Conservation (phyloP, 1,140 invertebrate species). For the Drosophila ogumai region DNA sequence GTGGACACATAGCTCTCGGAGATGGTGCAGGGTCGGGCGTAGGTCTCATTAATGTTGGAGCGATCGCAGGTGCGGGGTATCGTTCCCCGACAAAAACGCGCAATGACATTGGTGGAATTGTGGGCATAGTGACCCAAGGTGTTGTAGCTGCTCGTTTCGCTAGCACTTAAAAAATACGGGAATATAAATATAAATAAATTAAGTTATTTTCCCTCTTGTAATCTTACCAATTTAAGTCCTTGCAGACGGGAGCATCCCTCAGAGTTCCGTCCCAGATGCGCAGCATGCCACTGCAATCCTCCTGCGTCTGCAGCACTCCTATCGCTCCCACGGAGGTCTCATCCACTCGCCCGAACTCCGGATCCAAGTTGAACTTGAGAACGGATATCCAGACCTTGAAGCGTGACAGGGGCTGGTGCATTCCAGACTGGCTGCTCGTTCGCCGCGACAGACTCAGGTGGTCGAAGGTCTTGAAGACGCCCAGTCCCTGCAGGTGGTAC, state of each 20-base stretch:
- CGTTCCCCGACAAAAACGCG: conserved; percentile 91
- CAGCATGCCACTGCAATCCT: conserved; percentile 92
- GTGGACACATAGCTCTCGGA: conserved; percentile 93
- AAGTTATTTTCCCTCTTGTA: too few species aligned
- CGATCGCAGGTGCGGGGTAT: conserved; percentile 92
- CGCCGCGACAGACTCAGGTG: conserved; percentile 77
- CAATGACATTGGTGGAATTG: conserved; percentile 89
- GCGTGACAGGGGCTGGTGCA: conserved; percentile 85
- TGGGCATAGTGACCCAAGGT: conserved; percentile 61
- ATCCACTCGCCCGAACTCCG: conserved; percentile 79
- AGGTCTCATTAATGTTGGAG: conserved; percentile 83
- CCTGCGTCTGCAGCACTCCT: conserved; percentile 86
- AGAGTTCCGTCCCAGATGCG: conserved; percentile 94
- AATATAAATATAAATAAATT: not conserved
- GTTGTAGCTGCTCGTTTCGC: conserved; percentile 51
- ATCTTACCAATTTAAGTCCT: conserved; percentile 91
- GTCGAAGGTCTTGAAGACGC: conserved; percentile 82
- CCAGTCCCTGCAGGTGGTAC: conserved; percentile 90
- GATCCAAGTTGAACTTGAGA: conserved; percentile 90
- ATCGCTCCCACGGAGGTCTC: conserved; percentile 86
- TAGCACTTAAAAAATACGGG: conserved; percentile 25
- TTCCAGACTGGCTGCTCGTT: conserved; percentile 62
- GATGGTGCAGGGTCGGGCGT: conserved; percentile 89
- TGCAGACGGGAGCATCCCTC: conserved; percentile 90
- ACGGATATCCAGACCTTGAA: conserved; percentile 95